Percentiles rank a stretch among this genome's conserved stretches.
Conservation (phyloP, 2,888 invertebrate species). For the Volucella bombylans region DNA sequence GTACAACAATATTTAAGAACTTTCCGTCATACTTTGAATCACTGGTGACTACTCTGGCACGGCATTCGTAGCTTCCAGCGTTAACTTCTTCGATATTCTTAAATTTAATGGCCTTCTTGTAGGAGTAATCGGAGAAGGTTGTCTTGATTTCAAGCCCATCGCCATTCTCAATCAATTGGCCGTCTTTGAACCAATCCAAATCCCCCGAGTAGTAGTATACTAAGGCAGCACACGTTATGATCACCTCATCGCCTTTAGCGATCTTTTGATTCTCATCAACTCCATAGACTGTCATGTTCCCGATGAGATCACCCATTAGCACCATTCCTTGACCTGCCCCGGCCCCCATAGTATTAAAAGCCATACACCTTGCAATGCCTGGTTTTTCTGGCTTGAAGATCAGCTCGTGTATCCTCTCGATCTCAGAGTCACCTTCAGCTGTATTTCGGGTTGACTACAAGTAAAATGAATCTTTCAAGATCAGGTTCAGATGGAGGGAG, state of each 20-base stretch:
- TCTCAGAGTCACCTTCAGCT: slow-evolving; percentile 74
- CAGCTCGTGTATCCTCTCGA: slow-evolving; percentile 80
- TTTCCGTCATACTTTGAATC: slow-evolving; percentile 77
- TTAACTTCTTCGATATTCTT: slow-evolving; percentile 79
- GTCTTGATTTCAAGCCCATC: slow-evolving; percentile 75
- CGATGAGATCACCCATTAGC: slow-evolving; percentile 79
- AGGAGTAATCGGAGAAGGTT: slow-evolving; percentile 78
- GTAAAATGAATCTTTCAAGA: slow-evolving; percentile 4
- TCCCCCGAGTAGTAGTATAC: slow-evolving; percentile 83
- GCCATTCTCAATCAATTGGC: slow-evolving; percentile 74
- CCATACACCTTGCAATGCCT: slow-evolving; percentile 82
- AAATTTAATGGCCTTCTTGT: slow-evolving; percentile 80
- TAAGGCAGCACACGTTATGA: slow-evolving; percentile 85
- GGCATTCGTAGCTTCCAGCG: slow-evolving; percentile 82
- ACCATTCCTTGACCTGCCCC: slow-evolving; percentile 77
- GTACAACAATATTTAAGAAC: slow-evolving; percentile 79
- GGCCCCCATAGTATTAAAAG: slow-evolving; percentile 81
- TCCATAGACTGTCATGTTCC: slow-evolving; percentile 82
- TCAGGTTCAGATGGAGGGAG: neutral
- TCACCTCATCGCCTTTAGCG: slow-evolving; percentile 84
- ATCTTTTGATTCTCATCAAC: slow-evolving; percentile 81
- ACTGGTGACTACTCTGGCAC: slow-evolving; percentile 76
- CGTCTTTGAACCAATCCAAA: slow-evolving; percentile 83
- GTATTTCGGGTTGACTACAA: slow-evolving; percentile 73
- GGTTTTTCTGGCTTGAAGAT: slow-evolving; percentile 81